These are phyloP conservation scores for Pogonophryne albipinna DNA, from an alignment of 2,797 vertebrate genomes.

Conservation along the genomic window DNA sequence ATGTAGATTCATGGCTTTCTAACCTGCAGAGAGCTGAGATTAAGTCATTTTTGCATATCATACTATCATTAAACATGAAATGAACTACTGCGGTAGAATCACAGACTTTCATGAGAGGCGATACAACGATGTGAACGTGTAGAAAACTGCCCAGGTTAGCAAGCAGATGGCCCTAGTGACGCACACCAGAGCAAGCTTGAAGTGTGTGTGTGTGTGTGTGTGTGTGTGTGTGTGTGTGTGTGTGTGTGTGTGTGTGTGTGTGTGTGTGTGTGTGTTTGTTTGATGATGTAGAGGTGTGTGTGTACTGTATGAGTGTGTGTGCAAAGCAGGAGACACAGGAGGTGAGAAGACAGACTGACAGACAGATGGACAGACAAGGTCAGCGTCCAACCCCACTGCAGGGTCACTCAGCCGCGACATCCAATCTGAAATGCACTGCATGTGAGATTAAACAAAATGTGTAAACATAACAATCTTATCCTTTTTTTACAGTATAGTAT, in stretches of 20 bases:
- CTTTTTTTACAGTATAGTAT: background rate
- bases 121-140: slow-evolving; percentile 46
- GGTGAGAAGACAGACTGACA: slow-evolving; percentile 81
- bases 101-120: slow-evolving; percentile 36
- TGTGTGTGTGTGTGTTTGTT: slow-evolving; percentile 40
- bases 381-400: slow-evolving; percentile 69
- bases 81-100: slow-evolving; percentile 13
- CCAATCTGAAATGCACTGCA: slow-evolving; percentile 57
- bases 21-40: background rate
- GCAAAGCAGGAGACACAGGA: slow-evolving; percentile 68
- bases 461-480: background rate
- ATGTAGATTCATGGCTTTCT: background rate
- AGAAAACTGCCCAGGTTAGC: slow-evolving; percentile 74
- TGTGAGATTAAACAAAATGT: slow-evolving; percentile 33
- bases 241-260: slow-evolving; percentile 35
- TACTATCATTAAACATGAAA: background rate
- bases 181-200: slow-evolving; percentile 72
- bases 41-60: background rate
- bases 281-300: slow-evolving; percentile 39
- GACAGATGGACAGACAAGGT: slow-evolving; percentile 83
- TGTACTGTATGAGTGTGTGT: slow-evolving; percentile 11
- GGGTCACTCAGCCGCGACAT: slow-evolving; percentile 68
- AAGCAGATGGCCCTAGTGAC: slow-evolving; percentile 84
- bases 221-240: slow-evolving; percentile 29
- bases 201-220: slow-evolving; percentile 58